phyloP scores from a whole-genome alignment of 2,797 vertebrate species.

The Spheniscus humboldti region DNA sequence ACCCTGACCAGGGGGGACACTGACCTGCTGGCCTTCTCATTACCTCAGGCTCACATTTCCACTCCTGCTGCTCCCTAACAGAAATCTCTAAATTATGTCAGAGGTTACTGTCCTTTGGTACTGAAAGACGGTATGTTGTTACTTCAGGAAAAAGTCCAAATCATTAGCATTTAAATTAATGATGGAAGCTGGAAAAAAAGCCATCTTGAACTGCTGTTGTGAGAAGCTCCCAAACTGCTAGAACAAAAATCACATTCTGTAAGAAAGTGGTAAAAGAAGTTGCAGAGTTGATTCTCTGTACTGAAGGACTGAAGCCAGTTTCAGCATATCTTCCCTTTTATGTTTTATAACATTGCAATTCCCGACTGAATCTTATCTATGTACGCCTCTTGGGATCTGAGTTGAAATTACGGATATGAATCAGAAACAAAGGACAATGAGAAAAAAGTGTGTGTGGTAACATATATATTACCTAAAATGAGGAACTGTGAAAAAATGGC shows the following conservation, averaged over 20 bases:
- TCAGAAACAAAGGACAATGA: background rate
- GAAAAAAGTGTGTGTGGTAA: background rate
- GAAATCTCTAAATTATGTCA: background rate
- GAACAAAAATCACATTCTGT: background rate
- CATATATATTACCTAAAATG: background rate
- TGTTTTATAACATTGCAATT: background rate
- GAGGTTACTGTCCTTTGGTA: background rate
- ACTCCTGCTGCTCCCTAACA: background rate
- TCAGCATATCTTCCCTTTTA: background rate
- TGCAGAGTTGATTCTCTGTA: background rate
- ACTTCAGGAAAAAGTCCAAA: background rate
- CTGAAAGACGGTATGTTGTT: background rate
- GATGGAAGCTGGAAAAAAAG: background rate
- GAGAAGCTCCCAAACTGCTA: background rate
- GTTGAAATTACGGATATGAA: background rate
- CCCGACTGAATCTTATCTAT: background rate
- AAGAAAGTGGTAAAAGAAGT: background rate
- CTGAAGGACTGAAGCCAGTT: background rate
- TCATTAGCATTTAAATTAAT: background rate
- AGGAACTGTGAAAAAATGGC: background rate
- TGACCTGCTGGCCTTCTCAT: background rate
- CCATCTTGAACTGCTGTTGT: background rate
- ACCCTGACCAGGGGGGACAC: background rate
- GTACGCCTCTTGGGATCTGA: background rate
- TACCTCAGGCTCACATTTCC: background rate